Evolutionary conservation across 2,888 invertebrate genomes (phyloP).

Genomic region (Lamproptera curius): DNA sequence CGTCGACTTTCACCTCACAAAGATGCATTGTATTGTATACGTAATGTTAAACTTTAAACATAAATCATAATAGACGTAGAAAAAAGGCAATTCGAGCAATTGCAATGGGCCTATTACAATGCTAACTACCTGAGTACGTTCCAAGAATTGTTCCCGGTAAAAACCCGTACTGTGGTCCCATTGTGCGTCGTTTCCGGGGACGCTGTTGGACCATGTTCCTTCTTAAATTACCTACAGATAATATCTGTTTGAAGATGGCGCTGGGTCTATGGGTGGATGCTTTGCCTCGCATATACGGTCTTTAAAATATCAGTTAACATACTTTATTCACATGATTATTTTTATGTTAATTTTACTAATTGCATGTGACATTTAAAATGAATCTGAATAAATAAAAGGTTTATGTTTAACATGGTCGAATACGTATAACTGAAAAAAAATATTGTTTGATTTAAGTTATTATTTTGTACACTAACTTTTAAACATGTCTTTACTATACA

Average conservation of each 20-base stretch:
- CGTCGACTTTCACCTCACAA: conserved; percentile 15
- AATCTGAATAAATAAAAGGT: no score
- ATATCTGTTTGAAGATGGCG: conserved; percentile 14
- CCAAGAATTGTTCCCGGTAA: conserved; percentile 8
- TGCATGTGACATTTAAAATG: no score
- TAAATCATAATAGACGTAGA: conserved; percentile 18
- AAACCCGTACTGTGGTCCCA: conserved; percentile 3
- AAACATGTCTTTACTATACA: no score
- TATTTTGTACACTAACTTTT: no score
- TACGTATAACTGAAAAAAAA: no score
- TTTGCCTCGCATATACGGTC: no score
- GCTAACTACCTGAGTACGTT: conserved; percentile 15
- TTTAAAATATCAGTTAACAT: no score
- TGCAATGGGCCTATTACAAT: conserved; percentile 9
- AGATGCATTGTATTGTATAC: conserved; percentile 5
- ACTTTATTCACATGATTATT: no score
- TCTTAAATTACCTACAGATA: conserved; percentile 14
- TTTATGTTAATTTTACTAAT: no score
- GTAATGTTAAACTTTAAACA: conserved; percentile 10
- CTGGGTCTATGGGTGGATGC: neutral
- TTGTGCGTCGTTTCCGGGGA: conserved; percentile 19
- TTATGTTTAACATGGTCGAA: no score
- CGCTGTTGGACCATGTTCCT: conserved; percentile 9
- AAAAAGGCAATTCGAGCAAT: conserved; percentile 10
- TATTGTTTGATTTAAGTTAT: no score